Conservation (phyloP, 2,797 vertebrate genomes). For the Calcarius lapponicus region DNA sequence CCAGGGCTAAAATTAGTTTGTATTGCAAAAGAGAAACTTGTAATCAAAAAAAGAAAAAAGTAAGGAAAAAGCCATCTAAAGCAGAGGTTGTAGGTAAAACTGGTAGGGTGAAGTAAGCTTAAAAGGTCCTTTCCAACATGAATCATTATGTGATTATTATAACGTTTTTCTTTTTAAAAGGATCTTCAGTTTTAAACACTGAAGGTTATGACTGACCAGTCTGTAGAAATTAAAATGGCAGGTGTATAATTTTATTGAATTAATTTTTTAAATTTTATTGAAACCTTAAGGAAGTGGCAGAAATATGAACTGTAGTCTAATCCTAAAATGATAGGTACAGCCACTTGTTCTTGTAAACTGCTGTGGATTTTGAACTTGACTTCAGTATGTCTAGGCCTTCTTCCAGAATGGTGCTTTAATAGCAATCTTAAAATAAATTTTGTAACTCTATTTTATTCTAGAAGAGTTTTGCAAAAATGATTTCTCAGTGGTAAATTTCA, state of each 20-base stretch:
- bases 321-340: not conserved
- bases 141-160: not conserved
- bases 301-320: not conserved
- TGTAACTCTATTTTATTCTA: not conserved
- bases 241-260: not conserved
- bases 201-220: not conserved
- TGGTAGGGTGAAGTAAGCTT: not conserved
- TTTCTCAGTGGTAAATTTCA: not conserved
- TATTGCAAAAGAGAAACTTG: not conserved
- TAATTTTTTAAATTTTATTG: not conserved
- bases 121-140: not conserved
- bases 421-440: not conserved
- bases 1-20: not conserved
- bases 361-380: not conserved
- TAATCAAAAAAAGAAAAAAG: not conserved
- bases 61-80: not conserved
- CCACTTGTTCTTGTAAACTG: not conserved
- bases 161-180: not conserved
- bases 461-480: not conserved
- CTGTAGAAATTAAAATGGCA: not conserved
- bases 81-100: not conserved
- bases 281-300: not conserved
- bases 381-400: not conserved
- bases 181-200: not conserved
- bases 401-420: not conserved